Evolutionary conservation across 2,113 vertebrate genomes (phyloP).

Genomic region (Penelope pileata): DNA sequence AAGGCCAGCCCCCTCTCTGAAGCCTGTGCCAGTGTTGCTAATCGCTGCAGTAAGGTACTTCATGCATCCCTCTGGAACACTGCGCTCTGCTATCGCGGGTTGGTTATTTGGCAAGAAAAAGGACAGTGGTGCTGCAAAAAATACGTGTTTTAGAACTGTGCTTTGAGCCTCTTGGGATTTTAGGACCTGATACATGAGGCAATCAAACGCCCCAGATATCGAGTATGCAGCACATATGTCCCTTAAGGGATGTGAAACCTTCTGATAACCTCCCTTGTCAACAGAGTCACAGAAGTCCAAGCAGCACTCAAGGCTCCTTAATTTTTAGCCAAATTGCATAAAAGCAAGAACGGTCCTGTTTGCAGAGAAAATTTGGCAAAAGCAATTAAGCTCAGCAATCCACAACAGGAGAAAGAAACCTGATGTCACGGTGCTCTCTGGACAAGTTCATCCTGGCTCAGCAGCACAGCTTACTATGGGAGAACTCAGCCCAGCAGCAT

Average conservation of each 20-base stretch:
- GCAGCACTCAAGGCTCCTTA: rapidly evolving
- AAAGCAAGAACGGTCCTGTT: not conserved
- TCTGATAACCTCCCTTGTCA: not conserved
- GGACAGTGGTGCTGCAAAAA: not conserved
- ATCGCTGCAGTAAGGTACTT: not conserved
- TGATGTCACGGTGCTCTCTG: rapidly evolving
- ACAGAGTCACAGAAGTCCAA: not conserved
- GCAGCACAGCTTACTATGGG: not conserved
- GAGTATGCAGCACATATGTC: rapidly evolving
- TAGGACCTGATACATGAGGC: rapidly evolving
- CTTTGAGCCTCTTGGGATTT: not conserved
- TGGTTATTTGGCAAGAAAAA: not conserved
- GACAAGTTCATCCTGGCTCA: not conserved
- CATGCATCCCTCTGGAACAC: rapidly evolving
- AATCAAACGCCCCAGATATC: not conserved
- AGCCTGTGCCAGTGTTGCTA: not conserved
- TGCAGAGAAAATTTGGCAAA: not conserved
- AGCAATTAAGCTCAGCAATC: not conserved
- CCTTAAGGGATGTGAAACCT: not conserved
- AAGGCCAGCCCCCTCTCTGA: not conserved
- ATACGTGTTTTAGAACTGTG: rapidly evolving
- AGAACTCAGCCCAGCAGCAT: not conserved
- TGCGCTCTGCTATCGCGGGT: rapidly evolving
- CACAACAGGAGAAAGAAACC: not conserved
- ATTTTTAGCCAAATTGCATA: not conserved